These are phyloP conservation scores for Laupala kohalensis DNA, from an alignment of 1,140 invertebrate species.

Conservation along the genomic window DNA sequence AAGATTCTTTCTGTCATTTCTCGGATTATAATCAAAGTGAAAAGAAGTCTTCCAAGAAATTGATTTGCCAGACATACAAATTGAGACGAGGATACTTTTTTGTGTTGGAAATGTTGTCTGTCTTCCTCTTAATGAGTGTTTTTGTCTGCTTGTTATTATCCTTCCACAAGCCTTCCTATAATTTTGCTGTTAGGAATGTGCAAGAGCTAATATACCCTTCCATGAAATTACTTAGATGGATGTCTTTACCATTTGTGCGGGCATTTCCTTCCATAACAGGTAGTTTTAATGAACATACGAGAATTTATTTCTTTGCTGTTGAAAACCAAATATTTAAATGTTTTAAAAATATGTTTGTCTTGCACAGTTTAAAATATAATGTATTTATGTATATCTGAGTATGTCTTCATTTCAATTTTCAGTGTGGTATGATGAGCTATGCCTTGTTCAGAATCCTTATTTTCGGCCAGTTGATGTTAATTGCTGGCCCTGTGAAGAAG, in stretches of 20 bases:
- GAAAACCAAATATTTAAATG: background rate
- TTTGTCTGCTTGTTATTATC: background rate
- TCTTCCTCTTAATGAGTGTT: background rate
- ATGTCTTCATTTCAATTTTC: slow-evolving; percentile 24
- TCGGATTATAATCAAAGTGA: background rate
- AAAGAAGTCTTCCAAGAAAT: slow-evolving; percentile 1
- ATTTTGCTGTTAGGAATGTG: slow-evolving; percentile 41
- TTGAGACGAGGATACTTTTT: too few species aligned
- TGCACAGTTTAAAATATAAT: background rate
- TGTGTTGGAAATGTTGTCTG: background rate
- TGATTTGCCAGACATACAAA: too few species aligned
- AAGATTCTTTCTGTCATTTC: slow-evolving; percentile 3
- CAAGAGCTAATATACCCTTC: slow-evolving; percentile 57
- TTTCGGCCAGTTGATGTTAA: slow-evolving; percentile 56
- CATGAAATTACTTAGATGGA: slow-evolving; percentile 40
- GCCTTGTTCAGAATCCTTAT: slow-evolving; percentile 60
- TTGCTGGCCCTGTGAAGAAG: slow-evolving; percentile 58
- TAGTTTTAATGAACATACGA: slow-evolving; percentile 19
- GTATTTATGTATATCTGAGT: background rate
- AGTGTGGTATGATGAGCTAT: slow-evolving; percentile 68
- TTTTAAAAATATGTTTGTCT: background rate
- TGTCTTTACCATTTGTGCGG: slow-evolving; percentile 46
- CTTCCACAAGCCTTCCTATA: slow-evolving; percentile 25
- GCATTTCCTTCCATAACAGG: slow-evolving; percentile 47
- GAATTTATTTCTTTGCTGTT: background rate